Base-by-base conservation (phyloP, 2,797 vertebrate genomes). In the Myiothlypis coronata region DNA sequence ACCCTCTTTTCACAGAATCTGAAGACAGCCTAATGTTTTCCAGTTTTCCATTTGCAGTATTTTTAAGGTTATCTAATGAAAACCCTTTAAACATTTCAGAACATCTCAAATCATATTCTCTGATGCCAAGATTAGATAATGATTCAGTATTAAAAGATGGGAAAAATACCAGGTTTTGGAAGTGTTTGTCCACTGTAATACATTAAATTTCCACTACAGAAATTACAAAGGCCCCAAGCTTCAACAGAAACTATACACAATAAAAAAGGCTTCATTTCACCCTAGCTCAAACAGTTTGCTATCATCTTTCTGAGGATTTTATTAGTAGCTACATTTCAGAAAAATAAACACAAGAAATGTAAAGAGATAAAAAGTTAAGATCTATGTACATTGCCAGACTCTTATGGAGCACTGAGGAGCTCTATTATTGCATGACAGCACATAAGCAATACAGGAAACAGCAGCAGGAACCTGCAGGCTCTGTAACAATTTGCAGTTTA, bases 391-490 rank as follows among this genome's bases (percentile, higher is more conserved):
- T 76, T 86, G 68, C 44, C 52, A 91, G 61, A 20, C 37, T 81
- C 61, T 57, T 27, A 57, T 18, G 56, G 65, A 93, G 47, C 76
- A 79, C 34, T 83, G 57, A 78, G 0, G 65, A 79, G 76, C 60
- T 90, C 84, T 65, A 79, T 88, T 91, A 84, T 10, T 7, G 41
- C 67, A 70, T 28, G 50, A 61, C 52, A 92, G 71, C 70, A 92
- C 70, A 77, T 43, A 85, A 41, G 76, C 94, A 94, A 92, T 75
- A 89, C 37, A 86, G 55, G 55, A 84, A 96, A 91, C 30, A 84
- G 87, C 87, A 92, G 89, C 7, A 86, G 92, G 69, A 94, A 91
- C 41, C 94, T 81, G 83, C 69, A 86, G 91, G 85, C 63, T 93
- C 69, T 79, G 79, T 72, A 96, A 91, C 74, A 82, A 84, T 87